Evolutionary conservation across 2,113 vertebrate species (phyloP).

Genomic region (Psilopsiagon aymara): DNA sequence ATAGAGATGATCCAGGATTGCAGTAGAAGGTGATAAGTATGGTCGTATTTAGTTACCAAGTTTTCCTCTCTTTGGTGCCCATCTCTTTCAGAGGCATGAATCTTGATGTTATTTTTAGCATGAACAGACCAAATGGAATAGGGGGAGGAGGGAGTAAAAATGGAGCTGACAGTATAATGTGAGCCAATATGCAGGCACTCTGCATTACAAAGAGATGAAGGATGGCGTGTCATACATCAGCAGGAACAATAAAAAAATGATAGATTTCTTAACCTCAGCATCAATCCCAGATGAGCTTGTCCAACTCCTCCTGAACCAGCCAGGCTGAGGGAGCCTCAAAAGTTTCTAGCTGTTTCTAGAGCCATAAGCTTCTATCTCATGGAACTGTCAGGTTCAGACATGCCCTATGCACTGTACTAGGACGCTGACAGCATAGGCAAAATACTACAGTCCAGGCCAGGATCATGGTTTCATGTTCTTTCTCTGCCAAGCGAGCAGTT

Average conservation of each 20-base stretch:
- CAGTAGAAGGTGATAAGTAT: background rate
- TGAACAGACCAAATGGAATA: conserved; percentile 33
- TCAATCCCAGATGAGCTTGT: conserved; percentile 55
- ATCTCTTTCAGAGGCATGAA: background rate
- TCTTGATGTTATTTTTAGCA: conserved; percentile 57
- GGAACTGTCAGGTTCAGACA: background rate
- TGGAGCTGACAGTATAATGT: conserved; percentile 39
- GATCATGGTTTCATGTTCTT: background rate
- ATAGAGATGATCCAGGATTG: background rate
- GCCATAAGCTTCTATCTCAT: background rate
- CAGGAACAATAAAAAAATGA: conserved; percentile 64
- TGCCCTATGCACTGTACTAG: background rate
- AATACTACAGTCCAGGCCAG: background rate
- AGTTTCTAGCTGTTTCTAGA: background rate
- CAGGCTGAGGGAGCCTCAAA: background rate
- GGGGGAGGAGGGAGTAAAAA: conserved; percentile 27
- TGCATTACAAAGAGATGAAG: conserved; percentile 61
- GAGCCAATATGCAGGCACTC: conserved; percentile 27
- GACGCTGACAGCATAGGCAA: background rate
- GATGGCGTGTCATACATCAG: conserved; percentile 62
- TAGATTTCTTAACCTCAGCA: conserved; percentile 60
- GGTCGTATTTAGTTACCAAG: background rate
- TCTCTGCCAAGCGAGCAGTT: background rate
- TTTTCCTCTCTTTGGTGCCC: background rate
- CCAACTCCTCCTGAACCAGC: conserved; percentile 30